Evolutionary conservation across 2,113 vertebrate species (phyloP).

Genomic region (Blennius ocellaris): DNA sequence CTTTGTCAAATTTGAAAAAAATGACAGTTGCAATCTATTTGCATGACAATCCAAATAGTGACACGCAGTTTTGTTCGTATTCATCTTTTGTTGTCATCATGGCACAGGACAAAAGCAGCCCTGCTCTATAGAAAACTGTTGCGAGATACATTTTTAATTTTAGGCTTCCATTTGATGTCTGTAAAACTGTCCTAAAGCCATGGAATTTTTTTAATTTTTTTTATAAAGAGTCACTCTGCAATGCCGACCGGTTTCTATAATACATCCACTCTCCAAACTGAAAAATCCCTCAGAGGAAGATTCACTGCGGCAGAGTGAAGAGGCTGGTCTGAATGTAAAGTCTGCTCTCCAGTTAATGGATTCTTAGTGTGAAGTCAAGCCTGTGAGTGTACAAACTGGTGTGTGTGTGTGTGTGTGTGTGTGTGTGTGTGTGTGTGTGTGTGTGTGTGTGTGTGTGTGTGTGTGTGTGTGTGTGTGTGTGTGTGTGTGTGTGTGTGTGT

Average conservation of each 20-base stretch:
- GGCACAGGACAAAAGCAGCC: too few relatives aligned
- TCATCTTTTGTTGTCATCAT: too few relatives aligned
- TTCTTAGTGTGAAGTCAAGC: constrained; percentile 10
- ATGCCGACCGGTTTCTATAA: background rate
- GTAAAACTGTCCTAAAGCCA: background rate
- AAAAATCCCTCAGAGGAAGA: background rate
- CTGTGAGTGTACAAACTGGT: background rate
- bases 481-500: too few relatives aligned
- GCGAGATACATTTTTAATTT: background rate
- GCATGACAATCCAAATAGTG: too few relatives aligned
- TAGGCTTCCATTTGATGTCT: background rate
- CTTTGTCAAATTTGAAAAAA: too few relatives aligned
- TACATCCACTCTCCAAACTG: background rate
- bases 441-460: too few relatives aligned
- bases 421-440: too few relatives aligned
- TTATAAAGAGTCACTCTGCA: background rate
- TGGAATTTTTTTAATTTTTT: background rate
- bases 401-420: background rate
- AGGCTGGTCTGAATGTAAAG: constrained; percentile 11
- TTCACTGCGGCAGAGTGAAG: background rate
- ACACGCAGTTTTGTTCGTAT: too few relatives aligned
- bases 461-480: too few relatives aligned
- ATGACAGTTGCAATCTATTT: too few relatives aligned
- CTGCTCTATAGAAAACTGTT: background rate
- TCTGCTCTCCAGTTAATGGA: background rate